These are phyloP conservation scores for Tethea ocularis DNA, from an alignment of 2,888 invertebrate genomes.

Conservation along the genomic window DNA sequence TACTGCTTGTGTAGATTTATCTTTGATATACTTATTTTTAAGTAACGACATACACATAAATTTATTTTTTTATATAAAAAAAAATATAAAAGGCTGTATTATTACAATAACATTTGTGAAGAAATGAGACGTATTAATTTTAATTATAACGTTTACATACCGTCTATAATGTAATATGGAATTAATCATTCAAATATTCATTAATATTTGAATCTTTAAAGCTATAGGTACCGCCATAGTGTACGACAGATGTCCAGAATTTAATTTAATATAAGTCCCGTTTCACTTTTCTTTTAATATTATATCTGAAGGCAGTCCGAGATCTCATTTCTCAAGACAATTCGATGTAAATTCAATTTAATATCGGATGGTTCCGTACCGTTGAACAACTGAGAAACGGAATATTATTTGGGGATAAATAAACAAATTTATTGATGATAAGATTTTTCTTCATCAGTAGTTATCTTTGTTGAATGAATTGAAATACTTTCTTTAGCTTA, in stretches of 20 bases:
- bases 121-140: constrained; percentile 15
- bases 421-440: constrained; percentile 47
- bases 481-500: background rate
- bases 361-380: constrained; percentile 46
- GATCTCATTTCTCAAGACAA: constrained; percentile 55
- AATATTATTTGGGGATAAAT: constrained; percentile 45
- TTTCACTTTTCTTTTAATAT: constrained; percentile 71
- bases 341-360: constrained; percentile 64
- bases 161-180: constrained; percentile 42
- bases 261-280: constrained; percentile 71
- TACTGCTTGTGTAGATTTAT: too few species aligned
- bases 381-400: constrained; percentile 40
- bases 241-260: constrained; percentile 77
- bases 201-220: constrained; percentile 63
- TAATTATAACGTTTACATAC: constrained; percentile 31
- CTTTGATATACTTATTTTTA: too few species aligned
- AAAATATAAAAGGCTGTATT: too few species aligned
- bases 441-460: constrained; percentile 12
- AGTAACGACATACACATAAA: too few species aligned
- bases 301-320: constrained; percentile 50
- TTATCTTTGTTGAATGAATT: constrained; percentile 9
- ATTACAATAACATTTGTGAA: too few species aligned
- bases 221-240: constrained; percentile 54
- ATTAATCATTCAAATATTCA: constrained; percentile 67
- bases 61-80: too few species aligned